Evolutionary conservation across 1,140 invertebrate species (phyloP).

Genomic region (Metaphire vulgaris): DNA sequence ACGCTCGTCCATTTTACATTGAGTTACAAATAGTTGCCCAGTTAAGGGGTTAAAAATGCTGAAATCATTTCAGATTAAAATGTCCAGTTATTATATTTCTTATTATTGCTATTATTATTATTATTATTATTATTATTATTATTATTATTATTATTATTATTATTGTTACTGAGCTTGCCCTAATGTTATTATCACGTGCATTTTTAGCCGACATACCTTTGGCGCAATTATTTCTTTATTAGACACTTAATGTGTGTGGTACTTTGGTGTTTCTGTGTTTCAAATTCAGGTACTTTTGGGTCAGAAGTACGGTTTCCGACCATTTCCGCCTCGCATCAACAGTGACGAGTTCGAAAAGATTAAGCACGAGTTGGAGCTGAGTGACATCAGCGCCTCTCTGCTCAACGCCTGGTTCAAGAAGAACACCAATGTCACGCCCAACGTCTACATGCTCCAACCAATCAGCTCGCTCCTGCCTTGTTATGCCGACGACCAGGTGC

Average conservation of each 20-base stretch:
- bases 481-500: slow-evolving; percentile 46
- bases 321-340: slow-evolving; percentile 84
- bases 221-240: no score
- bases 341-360: slow-evolving; percentile 74
- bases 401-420: slow-evolving; percentile 93
- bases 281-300: slow-evolving; percentile 17
- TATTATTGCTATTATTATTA: no score
- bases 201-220: neutral
- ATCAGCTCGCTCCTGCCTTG: slow-evolving; percentile 94
- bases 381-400: slow-evolving; percentile 49
- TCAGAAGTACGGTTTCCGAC: slow-evolving; percentile 78
- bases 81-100: no score
- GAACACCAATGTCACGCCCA: slow-evolving; percentile 83
- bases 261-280: no score
- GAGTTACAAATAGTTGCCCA: no score
- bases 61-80: no score
- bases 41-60: no score
- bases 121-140: no score
- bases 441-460: slow-evolving; percentile 86
- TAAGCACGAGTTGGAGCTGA: slow-evolving; percentile 54
- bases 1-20: no score
- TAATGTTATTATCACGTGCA: neutral
- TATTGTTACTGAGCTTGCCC: neutral
- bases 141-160: no score
- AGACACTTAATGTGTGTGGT: no score